Percentiles rank a stretch among this genome's conserved stretches.
Evolutionary conservation across 2,888 invertebrate species (phyloP).

Genomic region (Watsonalla cultraria): DNA sequence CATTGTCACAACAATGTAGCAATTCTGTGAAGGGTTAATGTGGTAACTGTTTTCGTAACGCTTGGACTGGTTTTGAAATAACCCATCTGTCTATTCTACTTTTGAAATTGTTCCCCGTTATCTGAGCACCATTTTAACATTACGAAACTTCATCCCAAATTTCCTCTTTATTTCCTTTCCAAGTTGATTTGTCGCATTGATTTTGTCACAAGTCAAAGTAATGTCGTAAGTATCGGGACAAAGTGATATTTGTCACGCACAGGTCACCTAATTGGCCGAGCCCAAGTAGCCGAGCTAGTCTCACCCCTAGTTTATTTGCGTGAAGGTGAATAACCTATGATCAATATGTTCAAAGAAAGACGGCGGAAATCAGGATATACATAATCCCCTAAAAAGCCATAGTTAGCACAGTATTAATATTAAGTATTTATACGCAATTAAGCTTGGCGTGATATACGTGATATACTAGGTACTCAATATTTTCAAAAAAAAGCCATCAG

Average conservation of each 20-base stretch:
- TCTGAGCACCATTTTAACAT: not conserved
- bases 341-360: not conserved
- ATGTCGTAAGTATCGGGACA: conserved; percentile 20
- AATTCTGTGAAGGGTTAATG: not conserved
- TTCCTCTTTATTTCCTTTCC: no score
- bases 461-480: no score
- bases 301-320: conserved; percentile 1
- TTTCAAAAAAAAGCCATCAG: no score
- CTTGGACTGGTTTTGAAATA: not conserved
- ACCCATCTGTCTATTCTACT: not conserved
- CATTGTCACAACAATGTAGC: not conserved
- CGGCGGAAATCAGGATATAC: not conserved
- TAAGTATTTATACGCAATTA: no score
- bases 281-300: not conserved
- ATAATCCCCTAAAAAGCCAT: no score
- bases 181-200: not conserved
- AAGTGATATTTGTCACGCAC: conserved; percentile 39
- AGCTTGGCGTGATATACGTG: no score
- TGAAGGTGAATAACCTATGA: conserved; percentile 1
- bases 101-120: not conserved
- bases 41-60: not conserved
- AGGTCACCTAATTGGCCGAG: conserved; percentile 14
- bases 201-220: not conserved
- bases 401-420: no score
- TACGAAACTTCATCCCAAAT: no score